Base-by-base conservation (phyloP, 2,888 invertebrate genomes). In the Drosophila heteroneura region DNA sequence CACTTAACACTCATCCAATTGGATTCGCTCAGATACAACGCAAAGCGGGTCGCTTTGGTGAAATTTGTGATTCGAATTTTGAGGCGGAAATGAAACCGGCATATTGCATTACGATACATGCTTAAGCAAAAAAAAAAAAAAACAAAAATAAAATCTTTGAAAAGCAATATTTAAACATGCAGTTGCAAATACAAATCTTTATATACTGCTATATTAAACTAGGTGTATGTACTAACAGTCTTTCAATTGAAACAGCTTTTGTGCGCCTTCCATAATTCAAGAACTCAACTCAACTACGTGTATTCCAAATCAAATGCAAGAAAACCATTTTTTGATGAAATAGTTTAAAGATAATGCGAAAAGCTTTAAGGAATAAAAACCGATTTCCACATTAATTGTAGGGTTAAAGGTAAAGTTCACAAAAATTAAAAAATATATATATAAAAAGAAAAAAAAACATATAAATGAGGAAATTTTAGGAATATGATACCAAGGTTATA, bases 231-330 rank as follows among this genome's bases (percentile, higher is more conserved):
- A 30, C 33, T 33, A 70, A 71, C 35, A 71, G 67, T 70, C 76
- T 80, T 80, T 80, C 62, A 70, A 67, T 69, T 74, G 28, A 61
- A 69, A 64, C 52, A 51, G 68, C 62, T 65, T 67, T 76, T 75
- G 56, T 71, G 68, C 76, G 83, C 83, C 83, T 80, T 83, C 72
- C 81, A 83, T 66, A 69, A 59, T 26, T 37, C 26, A 47, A 52
- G 22, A 62, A 76, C 30, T 57, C 30, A 41, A 79, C 32, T 63
- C 33, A 80, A 81, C 85, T 81, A 81, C 81, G 82, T 81, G 85
- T 84, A 83, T 77, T 81, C 78, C 37, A 76, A 81, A 77, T 81
- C 85, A 81, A 81, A 81, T 77, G 82, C 85, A 72, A 81, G 51
- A 65, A 61, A 41, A 28, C 58, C 39, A 39, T 30, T 70, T 79